These are phyloP conservation scores for Amyelois transitella DNA, from an alignment of 1,140 invertebrate genomes.

Conservation along the genomic window DNA sequence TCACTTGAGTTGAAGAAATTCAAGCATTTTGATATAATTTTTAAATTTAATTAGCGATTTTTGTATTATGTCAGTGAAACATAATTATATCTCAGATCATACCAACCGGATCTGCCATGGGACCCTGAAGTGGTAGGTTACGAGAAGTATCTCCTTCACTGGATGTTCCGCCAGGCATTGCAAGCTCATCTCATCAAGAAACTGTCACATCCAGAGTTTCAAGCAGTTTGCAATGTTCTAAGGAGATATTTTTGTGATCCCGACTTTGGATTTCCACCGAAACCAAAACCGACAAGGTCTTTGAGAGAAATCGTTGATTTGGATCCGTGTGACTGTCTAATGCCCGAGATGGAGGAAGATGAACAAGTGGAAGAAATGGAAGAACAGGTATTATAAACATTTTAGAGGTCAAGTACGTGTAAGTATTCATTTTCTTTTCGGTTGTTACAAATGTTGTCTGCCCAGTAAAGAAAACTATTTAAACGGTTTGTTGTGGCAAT, in stretches of 20 bases:
- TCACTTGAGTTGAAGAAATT: no score
- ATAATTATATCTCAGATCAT: constrained; percentile 34
- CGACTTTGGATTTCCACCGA: constrained; percentile 47
- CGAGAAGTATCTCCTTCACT: constrained; percentile 38
- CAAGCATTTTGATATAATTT: no score
- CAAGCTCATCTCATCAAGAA: constrained; percentile 35
- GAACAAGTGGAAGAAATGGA: constrained; percentile 29
- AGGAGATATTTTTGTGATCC: constrained; percentile 48
- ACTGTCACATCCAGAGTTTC: constrained; percentile 25
- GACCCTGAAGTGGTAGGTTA: constrained; percentile 39
- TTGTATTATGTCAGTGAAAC: no score
- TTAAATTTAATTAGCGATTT: no score
- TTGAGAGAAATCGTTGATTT: constrained; percentile 24
- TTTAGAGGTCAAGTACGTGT: no score
- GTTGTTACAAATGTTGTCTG: no score
- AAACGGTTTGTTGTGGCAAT: no score
- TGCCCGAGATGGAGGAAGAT: constrained; percentile 39
- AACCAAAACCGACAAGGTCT: constrained; percentile 24
- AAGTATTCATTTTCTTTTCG: no score
- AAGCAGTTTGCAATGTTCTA: constrained; percentile 28
- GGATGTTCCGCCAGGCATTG: constrained; percentile 63
- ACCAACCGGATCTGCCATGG: constrained; percentile 57
- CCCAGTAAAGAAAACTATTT: no score
- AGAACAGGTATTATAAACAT: constrained; percentile 19
- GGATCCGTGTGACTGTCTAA: constrained; percentile 53